Evolutionary conservation across 2,888 invertebrate species (phyloP), one percentile per base, ranked within the genome.

Genomic region (Eurois occulta): DNA sequence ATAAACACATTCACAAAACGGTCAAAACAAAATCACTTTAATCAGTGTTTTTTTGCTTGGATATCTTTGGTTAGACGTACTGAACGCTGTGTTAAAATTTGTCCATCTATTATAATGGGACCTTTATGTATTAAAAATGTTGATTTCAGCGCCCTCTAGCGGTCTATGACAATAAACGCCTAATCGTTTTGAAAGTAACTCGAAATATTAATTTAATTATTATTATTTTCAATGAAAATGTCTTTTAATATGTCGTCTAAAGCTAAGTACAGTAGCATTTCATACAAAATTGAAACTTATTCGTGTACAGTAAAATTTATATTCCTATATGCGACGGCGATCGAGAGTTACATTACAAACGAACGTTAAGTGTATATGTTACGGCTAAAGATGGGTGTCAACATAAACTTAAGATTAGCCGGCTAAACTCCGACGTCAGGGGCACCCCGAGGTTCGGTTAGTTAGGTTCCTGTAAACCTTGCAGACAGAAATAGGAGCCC

Each of bases 161-260:
- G 78, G 58, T 70, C n/a, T 73, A 73, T 71, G 83, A 85, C 84
- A 82, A 84, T 84, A 83, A 83, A 69, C 52, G 60, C 70, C 66
- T 69, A 65, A 76, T 21, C 11, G 24, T 71, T 52, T 69, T 60
- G 32, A 73, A 60, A 8, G 0, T 43, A 46, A 32, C n/a, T 69
- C 3, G n/a, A 69, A 64, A 60, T 48, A 28, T 48, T 69, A 28
- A 38, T 58, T 62, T 78, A 38, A 35, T 55, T 69, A 38, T 32
- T 46, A 38, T 66, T 55, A 48, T 48, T 72, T 74, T 18, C 2
- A 62, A 64, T 24, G 2, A 68, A 46, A 74, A 60, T 55, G 24
- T 72, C 72, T 60, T 64, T 52, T 73, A n/a, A 5, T n/a, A 11
- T 55, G n/a, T 55, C n/a, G 11, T n/a, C 13, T 52, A 52, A 24